Evolutionary conservation across 2,888 invertebrate genomes (phyloP), one percentile per base, ranked within the genome.

Genomic region (Heliconius aoede): DNA sequence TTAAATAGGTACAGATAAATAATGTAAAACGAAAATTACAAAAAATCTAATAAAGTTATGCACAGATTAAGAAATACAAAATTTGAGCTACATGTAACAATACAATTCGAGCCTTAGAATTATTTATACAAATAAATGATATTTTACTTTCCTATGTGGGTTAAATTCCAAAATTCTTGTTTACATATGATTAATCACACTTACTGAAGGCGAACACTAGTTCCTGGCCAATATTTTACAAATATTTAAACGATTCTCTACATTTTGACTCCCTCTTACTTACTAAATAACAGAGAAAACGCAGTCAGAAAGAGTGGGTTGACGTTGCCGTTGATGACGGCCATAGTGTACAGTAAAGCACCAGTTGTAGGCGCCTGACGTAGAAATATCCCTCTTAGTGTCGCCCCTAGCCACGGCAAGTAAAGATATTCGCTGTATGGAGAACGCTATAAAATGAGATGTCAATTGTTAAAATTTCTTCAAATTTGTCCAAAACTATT

Each of bases 391-490:
- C 93, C 93, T 0, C 93, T 90, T 1, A 93, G 83, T 0, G 90
- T 86, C 2, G 88, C 89, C 0, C 94, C 94, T 74, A 94, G 80
- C 93, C 93, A 94, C 0, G 94, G 94, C 73, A 94, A 85, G 80
- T 89, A 93, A 60, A 92, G 77, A 69, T 93, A 93, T 80, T 93
- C 93, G 76, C 92, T 92, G 4, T 89, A 79, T 0, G 92, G 92
- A 2, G 93, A 89, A 4, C 85, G 84, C 94, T 94, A 84, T 4
- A 84, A 55, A 62, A 36, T 72, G 58, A 28, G 60, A 30, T 28
- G 4, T 21, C 0, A 46, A 60, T 60, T 18, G 11, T 36, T 32
- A 58, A 58, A 26, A 7, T 18, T 60, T 28, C 60, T 26, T 26
- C 55, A 55, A 55, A n/a, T 55, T 55, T 55, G 9, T 21, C 3